A percentile compares a stretch with the other conserved stretches of the same genome.
Evolutionary conservation across 2,888 invertebrate genomes (phyloP).

Genomic region (Morpho deidamia): DNA sequence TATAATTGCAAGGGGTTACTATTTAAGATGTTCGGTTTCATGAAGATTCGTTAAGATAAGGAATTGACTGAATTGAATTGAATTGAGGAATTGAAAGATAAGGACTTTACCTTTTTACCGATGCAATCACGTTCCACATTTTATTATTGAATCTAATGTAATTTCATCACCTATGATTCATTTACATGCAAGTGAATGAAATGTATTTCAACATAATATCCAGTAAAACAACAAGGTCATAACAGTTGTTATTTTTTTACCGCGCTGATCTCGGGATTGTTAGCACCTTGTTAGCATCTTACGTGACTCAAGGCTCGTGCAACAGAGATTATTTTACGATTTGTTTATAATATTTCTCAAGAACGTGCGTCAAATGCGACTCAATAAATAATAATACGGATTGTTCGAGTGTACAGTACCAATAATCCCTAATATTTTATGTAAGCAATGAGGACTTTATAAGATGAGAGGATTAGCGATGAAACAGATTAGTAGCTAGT

Average conservation of each 20-base stretch:
- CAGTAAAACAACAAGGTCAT: conserved; percentile 1
- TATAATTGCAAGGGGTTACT: no score
- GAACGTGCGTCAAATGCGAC: conserved; percentile 49
- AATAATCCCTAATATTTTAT: conserved; percentile 53
- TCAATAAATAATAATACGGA: conserved; percentile 51
- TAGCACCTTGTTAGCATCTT: conserved; percentile 45
- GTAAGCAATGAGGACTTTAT: conserved; percentile 51
- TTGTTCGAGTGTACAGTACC: conserved; percentile 48
- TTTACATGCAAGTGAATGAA: no score
- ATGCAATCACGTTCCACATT: no score
- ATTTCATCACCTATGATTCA: no score
- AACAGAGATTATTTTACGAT: conserved; percentile 42
- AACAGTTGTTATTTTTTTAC: conserved; percentile 38
- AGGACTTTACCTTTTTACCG: no score
- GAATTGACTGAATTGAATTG: no score
- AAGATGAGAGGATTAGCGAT: conserved; percentile 30
- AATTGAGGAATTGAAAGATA: no score
- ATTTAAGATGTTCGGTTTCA: no score
- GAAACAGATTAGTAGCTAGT: conserved; percentile 21
- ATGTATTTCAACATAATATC: neutral
- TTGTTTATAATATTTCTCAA: conserved; percentile 41
- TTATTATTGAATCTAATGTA: no score
- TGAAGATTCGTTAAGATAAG: no score
- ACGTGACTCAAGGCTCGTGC: conserved; percentile 45
- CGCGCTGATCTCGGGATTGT: conserved; percentile 43